Base-by-base conservation (phyloP, 2,113 vertebrate species). In the Leptosomus discolor region DNA sequence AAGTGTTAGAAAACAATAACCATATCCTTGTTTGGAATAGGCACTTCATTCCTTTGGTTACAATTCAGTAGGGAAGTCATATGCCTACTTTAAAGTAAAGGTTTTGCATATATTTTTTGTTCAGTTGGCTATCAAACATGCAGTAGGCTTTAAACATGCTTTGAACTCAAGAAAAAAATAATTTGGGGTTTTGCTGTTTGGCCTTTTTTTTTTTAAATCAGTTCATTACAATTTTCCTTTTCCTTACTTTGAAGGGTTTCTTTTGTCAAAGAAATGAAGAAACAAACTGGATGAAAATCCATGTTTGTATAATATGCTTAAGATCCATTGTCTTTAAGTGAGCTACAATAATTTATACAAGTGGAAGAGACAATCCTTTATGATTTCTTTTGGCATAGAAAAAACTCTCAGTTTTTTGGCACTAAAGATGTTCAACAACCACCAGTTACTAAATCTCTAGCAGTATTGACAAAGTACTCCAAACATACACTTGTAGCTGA, bases 311-410 rank as follows among this genome's bases (percentile, higher is more conserved):
- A 88, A 65, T 43, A 61, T 50, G 14, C 13, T 85, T 34, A 54
- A 74, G 30, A 88, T 64, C 14, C n/a, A 60, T 58, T 90, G 50
- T 58, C 16, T 81, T 88, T 79, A 65, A 65, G 11, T 61, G 79
- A 86, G 26, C 51, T 90, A 32, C 58, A 54, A 18, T 0, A 1
- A 78, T 22, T 90, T 75, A 58, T 11, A 51, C 12, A 71, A 60
- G 24, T 76, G 34, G 73, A 82, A 94, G 73, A 85, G 30, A 48
- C 0, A 30, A 74, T 16, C 73, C 19, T 78, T 54, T 67, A 46
- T 95, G 46, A 96, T 89, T 91, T 96, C 68, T 78, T 91, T 94
- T 94, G 71, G 56, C 80, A 81, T 80, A 92, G 54, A 92, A 41
- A 57, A 48, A 8, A 48, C 21, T 65, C 21, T 87, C 4, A 0